phyloP scores from a whole-genome alignment of 1,140 invertebrate species.

The Eriosoma lanigerum region DNA sequence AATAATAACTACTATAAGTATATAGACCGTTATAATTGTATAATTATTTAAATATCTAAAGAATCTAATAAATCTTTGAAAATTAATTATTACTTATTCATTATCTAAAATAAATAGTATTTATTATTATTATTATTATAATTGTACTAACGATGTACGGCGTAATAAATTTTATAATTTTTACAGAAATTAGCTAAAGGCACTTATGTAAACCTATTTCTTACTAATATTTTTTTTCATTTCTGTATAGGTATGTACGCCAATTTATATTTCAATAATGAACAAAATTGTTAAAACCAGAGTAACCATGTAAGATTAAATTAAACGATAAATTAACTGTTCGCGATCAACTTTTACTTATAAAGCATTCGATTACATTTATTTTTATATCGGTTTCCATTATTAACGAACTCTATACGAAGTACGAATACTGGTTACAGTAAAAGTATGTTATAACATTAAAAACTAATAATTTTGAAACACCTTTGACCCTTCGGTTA shows the following conservation, averaged over 20 bases:
- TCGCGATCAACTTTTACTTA: conserved; percentile 34
- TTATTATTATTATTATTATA: neutral
- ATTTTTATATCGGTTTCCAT: conserved; percentile 29
- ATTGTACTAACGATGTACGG: no score
- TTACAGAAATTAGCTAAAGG: neutral
- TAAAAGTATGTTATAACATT: conserved; percentile 39
- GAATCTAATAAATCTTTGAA: neutral
- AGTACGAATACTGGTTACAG: conserved; percentile 28
- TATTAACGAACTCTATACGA: conserved; percentile 19
- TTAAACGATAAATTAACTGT: conserved; percentile 31
- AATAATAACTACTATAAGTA: no score
- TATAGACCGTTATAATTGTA: no score
- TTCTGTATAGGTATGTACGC: neutral
- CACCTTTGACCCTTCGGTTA: conserved; percentile 32
- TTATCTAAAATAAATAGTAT: neutral
- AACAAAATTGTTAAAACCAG: conserved; percentile 23
- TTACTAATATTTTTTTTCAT: no score
- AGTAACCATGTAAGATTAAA: conserved; percentile 2
- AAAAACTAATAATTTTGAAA: conserved; percentile 40
- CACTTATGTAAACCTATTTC: neutral
- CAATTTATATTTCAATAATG: conserved; percentile 26
- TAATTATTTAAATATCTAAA: no score
- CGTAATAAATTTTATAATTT: neutral
- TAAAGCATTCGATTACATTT: conserved; percentile 1
- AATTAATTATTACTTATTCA: neutral